Base-by-base conservation (phyloP, 2,888 invertebrate species). In the Acleris sparsana region DNA sequence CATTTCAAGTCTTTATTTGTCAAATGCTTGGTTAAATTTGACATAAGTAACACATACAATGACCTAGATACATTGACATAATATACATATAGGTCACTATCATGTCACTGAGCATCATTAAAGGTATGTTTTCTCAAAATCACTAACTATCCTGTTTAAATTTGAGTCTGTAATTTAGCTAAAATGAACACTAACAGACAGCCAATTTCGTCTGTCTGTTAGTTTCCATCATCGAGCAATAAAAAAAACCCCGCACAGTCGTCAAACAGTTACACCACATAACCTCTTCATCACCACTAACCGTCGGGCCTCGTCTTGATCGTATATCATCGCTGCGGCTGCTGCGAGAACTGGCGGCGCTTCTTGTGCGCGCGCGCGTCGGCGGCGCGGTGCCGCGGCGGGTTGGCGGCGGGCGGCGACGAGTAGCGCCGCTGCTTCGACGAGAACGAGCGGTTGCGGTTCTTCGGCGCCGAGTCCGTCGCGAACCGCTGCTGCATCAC, bases 401-500 rank as follows among this genome's bases (percentile, higher is more conserved):
- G 58, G 44, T 46, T 43, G 20, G 57, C 62, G 63, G 62, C 75
- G 69, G 64, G 73, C 71, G 57, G 67, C 64, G 61, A 62, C 51
- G 72, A 70, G 79, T 79, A 77, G 52, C 88, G 86, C 9, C 86
- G 84, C 77, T 80, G 84, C 74, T 84, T 84, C 66, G 80, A 69
- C 43, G 76, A 65, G 80, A 77, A 80, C 52, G 86, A 76, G 67
- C 87, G 82, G 53, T 66, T 66, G 56, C 66, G 66, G 61, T 49
- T 46, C 48, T 66, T 66, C 0, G 63, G 58, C 39, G 59, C 53
- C 20, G 51, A 48, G 65, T 66, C 66, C 22, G 43, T 17, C 1
- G 65, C 80, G 78, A 82, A 86, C 25, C 89, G 85, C 71, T 86
- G 87, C 70, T 79, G 79, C 80, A 89, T 88, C 53, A 89, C 89